Evolutionary conservation across 1,140 invertebrate genomes (phyloP), one percentile per base, ranked within the genome.

Genomic region (Zaprionus kolodkinae): DNA sequence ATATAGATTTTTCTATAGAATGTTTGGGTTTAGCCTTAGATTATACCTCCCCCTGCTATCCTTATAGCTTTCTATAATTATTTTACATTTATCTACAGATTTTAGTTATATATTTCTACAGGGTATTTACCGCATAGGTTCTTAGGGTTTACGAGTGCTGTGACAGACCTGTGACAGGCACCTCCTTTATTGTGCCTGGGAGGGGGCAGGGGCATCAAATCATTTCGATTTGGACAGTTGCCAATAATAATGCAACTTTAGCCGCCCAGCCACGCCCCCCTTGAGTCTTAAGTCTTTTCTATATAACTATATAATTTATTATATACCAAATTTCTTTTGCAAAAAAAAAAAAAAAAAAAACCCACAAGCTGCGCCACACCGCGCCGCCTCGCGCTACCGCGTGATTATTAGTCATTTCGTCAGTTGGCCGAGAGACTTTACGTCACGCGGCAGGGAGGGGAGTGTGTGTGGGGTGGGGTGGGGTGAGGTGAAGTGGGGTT

Each of bases 181-280:
- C 30, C 30, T 33, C 9, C 36, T 11, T 10, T 21, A 21, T 21
- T 2, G 21, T 21, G 21, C 1, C 21, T 21, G 21, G 21, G 21
- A 3, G 27, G 27, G 27, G 6, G 6, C 27, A 30, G 27, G 27
- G 27, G 3, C 27, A 30, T 30, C 27, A 61, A 76, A 65, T 65
- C 50, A 73, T 66, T 83, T 83, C 68, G 48, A 68, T 79, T 82
- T 83, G 80, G 80, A 63, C 35, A 25, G 17, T 27, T 52, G 79
- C 80, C 80, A 83, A 83, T 76, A 66, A 48, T 13, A 60, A 60
- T 65, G 40, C 36, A 15, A 25, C 21, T 40, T 38, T 21, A 13
- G 15, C 12, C 11, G 54, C 25, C 27, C 4, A 30, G 13, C 15
- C 27, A 7, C 10, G 13, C 27, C 13, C 15, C 25, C 27, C 27